Evolutionary conservation across 2,888 invertebrate genomes (phyloP).

Genomic region (Philopedon plagiatum): DNA sequence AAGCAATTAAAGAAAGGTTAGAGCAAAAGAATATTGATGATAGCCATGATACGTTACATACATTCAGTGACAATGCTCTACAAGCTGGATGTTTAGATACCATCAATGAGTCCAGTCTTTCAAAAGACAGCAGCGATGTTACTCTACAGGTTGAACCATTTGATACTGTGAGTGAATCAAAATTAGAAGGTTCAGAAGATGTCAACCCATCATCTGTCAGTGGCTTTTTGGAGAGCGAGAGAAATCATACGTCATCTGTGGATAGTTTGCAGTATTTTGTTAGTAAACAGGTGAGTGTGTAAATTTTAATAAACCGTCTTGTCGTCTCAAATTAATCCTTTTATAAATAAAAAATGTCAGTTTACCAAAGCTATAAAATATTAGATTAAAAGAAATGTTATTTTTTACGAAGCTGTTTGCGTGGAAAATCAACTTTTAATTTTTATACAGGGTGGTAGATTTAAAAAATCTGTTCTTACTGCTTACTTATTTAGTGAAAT

Average conservation of each 20-base stretch:
- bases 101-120: background rate
- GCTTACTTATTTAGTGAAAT: too few species aligned
- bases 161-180: background rate
- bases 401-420: too few species aligned
- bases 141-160: background rate
- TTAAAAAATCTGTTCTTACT: too few species aligned
- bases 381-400: too few species aligned
- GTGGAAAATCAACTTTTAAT: too few species aligned
- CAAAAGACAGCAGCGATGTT: background rate
- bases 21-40: background rate
- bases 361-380: too few species aligned
- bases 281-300: constrained; percentile 27
- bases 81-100: background rate
- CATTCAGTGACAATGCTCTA: background rate
- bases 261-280: constrained; percentile 6
- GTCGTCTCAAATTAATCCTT: too few species aligned
- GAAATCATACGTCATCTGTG: constrained; percentile 39
- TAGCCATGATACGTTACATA: background rate
- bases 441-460: too few species aligned
- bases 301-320: too few species aligned
- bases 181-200: background rate
- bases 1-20: background rate
- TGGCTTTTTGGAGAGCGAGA: constrained; percentile 35
- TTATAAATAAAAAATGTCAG: too few species aligned
- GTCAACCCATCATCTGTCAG: background rate